Evolutionary conservation across 1,140 invertebrate species (phyloP).

Genomic region (Caerostris extrusa): DNA sequence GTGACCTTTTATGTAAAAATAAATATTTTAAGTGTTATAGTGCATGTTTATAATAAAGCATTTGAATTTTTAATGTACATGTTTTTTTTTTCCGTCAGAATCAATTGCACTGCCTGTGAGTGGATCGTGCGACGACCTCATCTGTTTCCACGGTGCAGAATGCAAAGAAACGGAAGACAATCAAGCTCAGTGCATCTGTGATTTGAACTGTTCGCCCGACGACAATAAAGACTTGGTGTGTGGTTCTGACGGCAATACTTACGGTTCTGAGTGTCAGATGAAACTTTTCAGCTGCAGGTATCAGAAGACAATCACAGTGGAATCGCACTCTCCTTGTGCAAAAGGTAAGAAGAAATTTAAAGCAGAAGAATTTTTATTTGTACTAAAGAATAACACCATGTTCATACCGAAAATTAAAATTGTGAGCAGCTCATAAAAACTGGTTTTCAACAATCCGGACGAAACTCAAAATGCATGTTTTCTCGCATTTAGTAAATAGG

Average conservation of each 20-base stretch:
- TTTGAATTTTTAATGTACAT: too few relatives aligned
- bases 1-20: too few relatives aligned
- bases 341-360: slow-evolving; percentile 35
- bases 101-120: slow-evolving; percentile 81
- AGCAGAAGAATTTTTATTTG: not conserved
- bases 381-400: too few relatives aligned
- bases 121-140: slow-evolving; percentile 87
- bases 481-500: too few relatives aligned
- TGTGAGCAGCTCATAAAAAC: too few relatives aligned
- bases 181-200: slow-evolving; percentile 85
- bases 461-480: too few relatives aligned
- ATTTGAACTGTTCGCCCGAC: slow-evolving; percentile 79
- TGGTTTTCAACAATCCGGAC: too few relatives aligned
- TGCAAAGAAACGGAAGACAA: slow-evolving; percentile 88
- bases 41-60: too few relatives aligned
- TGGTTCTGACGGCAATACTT: slow-evolving; percentile 91
- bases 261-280: slow-evolving; percentile 88
- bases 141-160: slow-evolving; percentile 91
- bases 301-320: slow-evolving; percentile 91
- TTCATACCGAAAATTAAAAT: too few relatives aligned
- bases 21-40: too few relatives aligned
- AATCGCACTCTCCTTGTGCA: slow-evolving; percentile 87
- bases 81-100: slow-evolving; percentile 25
- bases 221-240: slow-evolving; percentile 85
- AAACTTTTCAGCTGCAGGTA: slow-evolving; percentile 89